A percentile compares a stretch with the other conserved stretches of the same genome.
phyloP scores from a whole-genome alignment of 2,888 invertebrate genomes.

The Parnassius smintheus region DNA sequence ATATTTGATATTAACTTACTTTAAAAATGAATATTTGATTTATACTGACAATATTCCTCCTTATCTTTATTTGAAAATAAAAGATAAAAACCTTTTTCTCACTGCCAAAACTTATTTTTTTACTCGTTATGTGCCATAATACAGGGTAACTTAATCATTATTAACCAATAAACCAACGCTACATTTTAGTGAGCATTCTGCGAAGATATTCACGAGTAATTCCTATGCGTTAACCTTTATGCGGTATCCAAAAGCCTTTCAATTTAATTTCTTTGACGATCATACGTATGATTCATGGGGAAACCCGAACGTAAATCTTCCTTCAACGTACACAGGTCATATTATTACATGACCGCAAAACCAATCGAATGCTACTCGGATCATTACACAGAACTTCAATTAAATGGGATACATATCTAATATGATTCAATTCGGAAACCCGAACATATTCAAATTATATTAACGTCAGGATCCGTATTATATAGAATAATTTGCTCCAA shows the following conservation, averaged over 20 bases:
- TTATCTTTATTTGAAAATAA: too few relatives aligned
- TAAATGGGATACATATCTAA: conserved; percentile 5
- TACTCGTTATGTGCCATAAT: too few relatives aligned
- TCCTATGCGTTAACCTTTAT: conserved; percentile 14
- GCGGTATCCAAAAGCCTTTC: conserved; percentile 26
- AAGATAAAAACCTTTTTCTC: too few relatives aligned
- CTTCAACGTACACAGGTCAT: conserved; percentile 4
- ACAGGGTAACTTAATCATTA: too few relatives aligned
- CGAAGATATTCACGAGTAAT: conserved; percentile 1
- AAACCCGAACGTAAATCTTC: conserved; percentile 20
- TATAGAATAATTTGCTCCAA: conserved; percentile 16
- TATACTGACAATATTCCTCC: too few relatives aligned
- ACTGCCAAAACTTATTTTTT: too few relatives aligned
- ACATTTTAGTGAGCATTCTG: too few relatives aligned
- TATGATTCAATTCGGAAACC: conserved; percentile 32
- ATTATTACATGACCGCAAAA: conserved; percentile 14
- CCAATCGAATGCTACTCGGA: not conserved
- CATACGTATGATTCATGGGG: conserved; percentile 27
- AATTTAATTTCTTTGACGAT: conserved; percentile 27
- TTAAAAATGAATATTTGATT: too few relatives aligned
- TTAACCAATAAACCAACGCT: too few relatives aligned
- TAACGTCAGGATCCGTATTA: not conserved
- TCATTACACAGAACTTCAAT: conserved; percentile 11
- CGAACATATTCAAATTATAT: conserved; percentile 17
- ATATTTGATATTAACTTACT: too few relatives aligned